Base-by-base conservation (phyloP, 2,888 invertebrate genomes). In the Brenthis daphne region DNA sequence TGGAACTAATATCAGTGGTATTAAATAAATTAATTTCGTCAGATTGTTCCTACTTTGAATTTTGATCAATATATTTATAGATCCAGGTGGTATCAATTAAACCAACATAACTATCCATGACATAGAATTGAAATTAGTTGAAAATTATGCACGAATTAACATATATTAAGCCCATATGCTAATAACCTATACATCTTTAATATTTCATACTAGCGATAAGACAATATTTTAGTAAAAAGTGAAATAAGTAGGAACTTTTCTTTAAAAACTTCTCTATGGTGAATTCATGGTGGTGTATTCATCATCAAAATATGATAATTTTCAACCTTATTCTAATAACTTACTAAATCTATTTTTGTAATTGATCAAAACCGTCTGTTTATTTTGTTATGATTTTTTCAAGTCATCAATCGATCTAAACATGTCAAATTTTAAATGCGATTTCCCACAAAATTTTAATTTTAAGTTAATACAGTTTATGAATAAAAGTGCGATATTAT, bases 381-480 rank as follows among this genome's bases (percentile, higher is more conserved):
- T n/a, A 50, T 50, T 50, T 50, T 50, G 14, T 50, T 50, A 50
- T 50, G 50, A 50, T 50, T 50, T 50, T 50, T 50, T 50, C n/a
- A 50, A 50, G 14, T 60, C 48, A 56, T 29, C 56, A 56, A 56
- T 56, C 56, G 1, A 20, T 20, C 20, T 56, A 56, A 37, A 24
- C 56, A 29, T 56, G 56, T 37, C 37, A 37, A 56, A 56, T 29
- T 56, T 56, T 37, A 56, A 56, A 56, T 56, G 56, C 56, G 56
- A 29, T 37, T 56, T 14, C 56, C 56, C 56, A 56, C 56, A 56
- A 56, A 56, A 56, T 56, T 56, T 37, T 56, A 29, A 56, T 56
- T 56, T 56, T 56, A 37, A 56, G 56, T 56, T 56, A 56, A 56
- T 56, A 37, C 56, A 24, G 50, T 50, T 50, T 50, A 50, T 50